Evolutionary conservation across 2,113 vertebrate species (phyloP), one percentile per base, ranked within the genome.

Genomic region (Penelope pileata): DNA sequence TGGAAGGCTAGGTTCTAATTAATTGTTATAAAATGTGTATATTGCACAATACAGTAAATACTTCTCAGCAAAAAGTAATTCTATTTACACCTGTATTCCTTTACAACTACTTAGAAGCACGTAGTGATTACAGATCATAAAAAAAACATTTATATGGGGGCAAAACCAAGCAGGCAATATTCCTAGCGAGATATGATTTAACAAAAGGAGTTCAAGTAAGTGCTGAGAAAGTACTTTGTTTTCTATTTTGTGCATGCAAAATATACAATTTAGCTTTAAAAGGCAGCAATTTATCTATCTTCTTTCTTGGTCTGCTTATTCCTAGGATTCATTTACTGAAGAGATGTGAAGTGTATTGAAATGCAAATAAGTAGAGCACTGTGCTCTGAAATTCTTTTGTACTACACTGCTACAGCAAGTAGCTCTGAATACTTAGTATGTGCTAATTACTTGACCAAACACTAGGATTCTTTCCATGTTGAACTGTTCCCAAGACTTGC

Each of bases 301-400:
- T 76, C 32, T 75, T 38, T 77, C 15, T 7, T 34, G n/a, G 8
- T 80, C 43, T 74, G 23, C 32, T 58, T 63, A 29, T 56, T 89
- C 24, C 9, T 92, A 19, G 75, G 91, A 69, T 16, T 92, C 48
- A 27, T 86, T 93, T 85, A 70, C 77, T 88, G 76, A 81, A 90
- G 72, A 93, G 66, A 74, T 80, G 58, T 5, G 7, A 68, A 93
- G 29, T 60, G 26, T 30, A 95, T 94, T 96, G 86, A 90, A 96
- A 94, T 96, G 90, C 96, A 93, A 90, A 97, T 93, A 60, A 94
- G 90, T n/a, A 68, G 70, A 81, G 40, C 30, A 36, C 50, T 76
- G 77, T 91, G 64, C 76, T 92, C 54, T 38, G 45, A 67, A 95
- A 69, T 70, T 89, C 88, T 95, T 96, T 96, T 93, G 76, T 94